Evolutionary conservation across 2,888 invertebrate genomes (phyloP).

Genomic region (Tholera decimalis): DNA sequence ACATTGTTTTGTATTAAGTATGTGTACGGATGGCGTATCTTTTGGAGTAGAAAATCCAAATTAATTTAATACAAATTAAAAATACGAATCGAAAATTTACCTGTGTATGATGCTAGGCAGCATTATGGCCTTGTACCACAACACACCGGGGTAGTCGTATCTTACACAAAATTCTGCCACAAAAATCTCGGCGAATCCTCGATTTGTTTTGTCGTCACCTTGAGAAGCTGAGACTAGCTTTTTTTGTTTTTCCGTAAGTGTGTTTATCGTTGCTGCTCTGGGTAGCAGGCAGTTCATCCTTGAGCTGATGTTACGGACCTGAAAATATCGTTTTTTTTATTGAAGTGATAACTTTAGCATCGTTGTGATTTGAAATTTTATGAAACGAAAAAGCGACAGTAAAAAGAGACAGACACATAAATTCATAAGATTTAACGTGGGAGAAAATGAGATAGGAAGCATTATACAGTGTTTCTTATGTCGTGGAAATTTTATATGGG

Average conservation of each 20-base stretch:
- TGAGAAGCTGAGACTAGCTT: constrained; percentile 76
- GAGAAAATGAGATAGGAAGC: no score
- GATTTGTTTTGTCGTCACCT: constrained; percentile 87
- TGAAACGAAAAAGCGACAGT: no score
- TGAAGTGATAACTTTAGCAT: no score
- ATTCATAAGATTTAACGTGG: no score
- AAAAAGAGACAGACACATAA: no score
- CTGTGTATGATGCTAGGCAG: constrained; percentile 97
- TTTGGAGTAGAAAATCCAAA: no score
- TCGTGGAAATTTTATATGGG: no score
- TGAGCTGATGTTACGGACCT: constrained; percentile 86
- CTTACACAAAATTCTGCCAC: constrained; percentile 97
- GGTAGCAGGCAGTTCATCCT: constrained; percentile 88
- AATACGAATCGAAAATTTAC: constrained; percentile 76
- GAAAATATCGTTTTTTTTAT: not conserved
- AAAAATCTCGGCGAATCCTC: constrained; percentile 92
- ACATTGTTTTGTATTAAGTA: no score
- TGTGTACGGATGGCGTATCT: no score
- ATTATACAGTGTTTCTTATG: no score
- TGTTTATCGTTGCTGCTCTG: constrained; percentile 80
- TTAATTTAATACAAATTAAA: no score
- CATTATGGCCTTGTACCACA: constrained; percentile 96
- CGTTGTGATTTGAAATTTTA: no score
- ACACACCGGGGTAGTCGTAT: constrained; percentile 93
- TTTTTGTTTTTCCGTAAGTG: constrained; percentile 81